Conservation (phyloP, 2,113 vertebrate genomes). For the Climacteris rufus region DNA sequence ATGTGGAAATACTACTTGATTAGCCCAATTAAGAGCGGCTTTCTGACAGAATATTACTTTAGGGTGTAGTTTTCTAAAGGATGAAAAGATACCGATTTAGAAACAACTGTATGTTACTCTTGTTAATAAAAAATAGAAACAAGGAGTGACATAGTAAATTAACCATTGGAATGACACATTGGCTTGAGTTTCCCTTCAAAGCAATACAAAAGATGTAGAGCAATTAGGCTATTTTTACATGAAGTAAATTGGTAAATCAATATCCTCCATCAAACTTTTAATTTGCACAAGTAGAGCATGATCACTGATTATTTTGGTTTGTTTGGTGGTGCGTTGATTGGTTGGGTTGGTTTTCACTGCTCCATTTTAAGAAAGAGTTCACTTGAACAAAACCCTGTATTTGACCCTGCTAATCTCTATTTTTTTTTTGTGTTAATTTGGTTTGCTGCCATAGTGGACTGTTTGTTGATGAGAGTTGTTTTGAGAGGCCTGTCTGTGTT, state of each 20-base stretch:
- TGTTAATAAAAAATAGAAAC: slow-evolving; percentile 65
- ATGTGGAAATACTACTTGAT: slow-evolving; percentile 55
- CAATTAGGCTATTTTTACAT: slow-evolving; percentile 47
- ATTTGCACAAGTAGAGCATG: background rate
- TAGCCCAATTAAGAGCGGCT: slow-evolving; percentile 59
- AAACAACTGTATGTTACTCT: slow-evolving; percentile 50
- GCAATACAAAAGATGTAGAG: slow-evolving; percentile 1
- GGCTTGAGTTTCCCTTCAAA: slow-evolving; percentile 42
- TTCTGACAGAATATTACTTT: slow-evolving; percentile 55
- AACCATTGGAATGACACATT: slow-evolving; percentile 24
- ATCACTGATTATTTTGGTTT: background rate
- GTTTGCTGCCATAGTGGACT: background rate
- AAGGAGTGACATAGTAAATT: slow-evolving; percentile 29
- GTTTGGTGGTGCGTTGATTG: background rate
- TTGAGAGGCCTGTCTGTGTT: background rate
- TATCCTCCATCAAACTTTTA: slow-evolving; percentile 29
- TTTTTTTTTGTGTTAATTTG: background rate
- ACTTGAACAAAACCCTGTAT: background rate
- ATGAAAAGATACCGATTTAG: slow-evolving; percentile 43
- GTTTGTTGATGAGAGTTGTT: background rate
- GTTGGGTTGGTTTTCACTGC: background rate
- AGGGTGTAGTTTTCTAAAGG: slow-evolving; percentile 52
- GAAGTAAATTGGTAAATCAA: slow-evolving; percentile 10
- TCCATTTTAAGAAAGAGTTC: background rate
- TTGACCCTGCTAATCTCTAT: background rate